Evolutionary conservation across 2,888 invertebrate genomes (phyloP), one percentile per base, ranked within the genome.

Genomic region (Lithophane leautieri): DNA sequence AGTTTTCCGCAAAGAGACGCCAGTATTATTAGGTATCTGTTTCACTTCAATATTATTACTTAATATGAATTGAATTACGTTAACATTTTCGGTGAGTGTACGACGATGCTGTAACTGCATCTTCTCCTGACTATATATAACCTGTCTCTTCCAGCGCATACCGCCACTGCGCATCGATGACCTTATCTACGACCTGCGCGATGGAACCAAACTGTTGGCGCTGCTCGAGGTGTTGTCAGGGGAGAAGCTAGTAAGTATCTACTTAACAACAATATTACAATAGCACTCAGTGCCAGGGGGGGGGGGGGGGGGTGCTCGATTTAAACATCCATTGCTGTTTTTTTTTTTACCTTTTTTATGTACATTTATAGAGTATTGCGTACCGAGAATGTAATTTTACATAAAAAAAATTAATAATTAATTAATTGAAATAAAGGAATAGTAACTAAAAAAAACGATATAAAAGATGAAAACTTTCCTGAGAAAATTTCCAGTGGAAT

Each of bases 151-250:
- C 0, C 96, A 99, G 99, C 98, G 98, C 96, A 97, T 98, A 97
- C 99, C 99, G 95, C 99, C 99, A 92, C 97, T 99, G 95, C 98
- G 98, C 94, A 98, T 99, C 91, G 98, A 98, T 91, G 99, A 99
- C 94, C 97, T 99, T 94, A 99, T 99, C 94, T 98, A 99, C 91
- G 99, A 99, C 95, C 97, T 99, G 89, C 98, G 99, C 95, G 99
- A 99, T 97, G 99, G 99, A 89, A 99, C 99, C 74, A 98, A 98
- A 94, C 97, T 99, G 78, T 97, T 99, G 93, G 99, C 99, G 87
- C 97, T 99, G 91, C 97, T 99, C 88, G 99, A 99, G 97, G 99
- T 99, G 89, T 97, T 99, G 86, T 99, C 99, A 77, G 99, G 99
- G 90, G 99, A 99, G 97, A 98, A 98, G 97, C 97, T 99, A 98